These are phyloP conservation scores for Timandra comae DNA, from an alignment of 2,888 invertebrate genomes.

Conservation along the genomic window DNA sequence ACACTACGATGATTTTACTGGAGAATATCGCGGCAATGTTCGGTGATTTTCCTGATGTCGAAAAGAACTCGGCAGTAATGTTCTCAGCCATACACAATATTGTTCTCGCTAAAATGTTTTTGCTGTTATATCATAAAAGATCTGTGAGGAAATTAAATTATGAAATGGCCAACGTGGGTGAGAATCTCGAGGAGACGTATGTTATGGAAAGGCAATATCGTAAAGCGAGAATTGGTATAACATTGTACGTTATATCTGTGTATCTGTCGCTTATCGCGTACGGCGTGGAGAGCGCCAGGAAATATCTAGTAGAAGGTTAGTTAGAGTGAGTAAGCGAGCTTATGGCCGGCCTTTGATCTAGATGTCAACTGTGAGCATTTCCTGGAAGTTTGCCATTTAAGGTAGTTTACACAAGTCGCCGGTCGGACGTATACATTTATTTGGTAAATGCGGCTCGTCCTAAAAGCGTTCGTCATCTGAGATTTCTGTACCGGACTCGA, in stretches of 20 bases:
- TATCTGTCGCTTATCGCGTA: slow-evolving; percentile 53
- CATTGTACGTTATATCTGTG: slow-evolving; percentile 49
- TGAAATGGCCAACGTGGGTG: slow-evolving; percentile 52
- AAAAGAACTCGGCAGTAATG: slow-evolving; percentile 63
- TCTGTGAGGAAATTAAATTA: slow-evolving; percentile 57
- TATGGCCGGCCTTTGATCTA: slow-evolving; percentile 9
- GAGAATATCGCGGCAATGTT: slow-evolving; percentile 58
- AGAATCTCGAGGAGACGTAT: slow-evolving; percentile 41
- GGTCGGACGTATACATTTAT: slow-evolving; percentile 9
- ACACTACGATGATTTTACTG: slow-evolving; percentile 54
- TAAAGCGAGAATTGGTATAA: slow-evolving; percentile 50
- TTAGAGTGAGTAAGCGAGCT: slow-evolving; percentile 6
- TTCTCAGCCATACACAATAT: slow-evolving; percentile 62
- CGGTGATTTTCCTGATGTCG: slow-evolving; percentile 55
- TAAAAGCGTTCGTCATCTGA: slow-evolving; percentile 14
- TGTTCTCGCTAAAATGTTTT: slow-evolving; percentile 55
- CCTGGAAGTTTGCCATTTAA: slow-evolving; percentile 12
- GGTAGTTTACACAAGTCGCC: neutral
- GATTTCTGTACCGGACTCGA: slow-evolving; percentile 1
- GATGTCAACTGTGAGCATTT: slow-evolving; percentile 10
- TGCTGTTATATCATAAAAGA: slow-evolving; percentile 51
- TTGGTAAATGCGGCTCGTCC: slow-evolving; percentile 7
- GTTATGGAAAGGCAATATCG: slow-evolving; percentile 51
- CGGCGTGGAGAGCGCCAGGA: slow-evolving; percentile 53
- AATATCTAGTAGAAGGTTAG: slow-evolving; percentile 48